Conservation (phyloP, 2,113 vertebrate species). For the Catagonus wagneri region DNA sequence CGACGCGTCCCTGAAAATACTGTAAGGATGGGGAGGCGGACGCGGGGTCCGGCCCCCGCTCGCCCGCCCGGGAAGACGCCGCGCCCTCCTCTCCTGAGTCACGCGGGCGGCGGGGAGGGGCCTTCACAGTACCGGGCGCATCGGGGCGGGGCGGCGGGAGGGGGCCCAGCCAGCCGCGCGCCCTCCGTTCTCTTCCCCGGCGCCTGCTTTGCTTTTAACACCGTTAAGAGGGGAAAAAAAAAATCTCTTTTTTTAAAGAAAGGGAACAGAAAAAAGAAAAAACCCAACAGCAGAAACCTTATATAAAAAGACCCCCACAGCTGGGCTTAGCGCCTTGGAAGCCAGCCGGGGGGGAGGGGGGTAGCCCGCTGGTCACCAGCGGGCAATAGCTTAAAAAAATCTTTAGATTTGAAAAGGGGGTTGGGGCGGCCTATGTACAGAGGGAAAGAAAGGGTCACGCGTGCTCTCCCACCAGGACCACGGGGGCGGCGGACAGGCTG, state of each 20-base stretch:
- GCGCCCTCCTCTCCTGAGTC: constrained; percentile 46
- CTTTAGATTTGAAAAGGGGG: background rate
- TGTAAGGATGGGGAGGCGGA: background rate
- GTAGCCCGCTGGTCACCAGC: constrained; percentile 78
- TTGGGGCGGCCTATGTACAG: constrained; percentile 50
- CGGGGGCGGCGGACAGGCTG: constrained; percentile 91
- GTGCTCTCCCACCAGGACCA: constrained; percentile 94
- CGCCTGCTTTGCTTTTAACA: constrained; percentile 56
- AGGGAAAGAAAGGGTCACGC: background rate
- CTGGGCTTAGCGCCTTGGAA: constrained; percentile 88
- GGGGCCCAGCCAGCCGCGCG: background rate
- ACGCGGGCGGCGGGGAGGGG: background rate
- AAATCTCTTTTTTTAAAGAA: background rate
- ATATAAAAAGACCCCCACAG: constrained; percentile 83
- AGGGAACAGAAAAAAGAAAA: background rate
- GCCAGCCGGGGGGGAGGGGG: constrained; percentile 81
- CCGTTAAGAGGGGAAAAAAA: background rate
- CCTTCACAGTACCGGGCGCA: constrained; percentile 56
- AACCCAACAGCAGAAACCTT: constrained; percentile 67
- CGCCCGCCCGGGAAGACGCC: constrained; percentile 51
- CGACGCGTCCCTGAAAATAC: constrained; percentile 44
- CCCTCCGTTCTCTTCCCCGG: background rate
- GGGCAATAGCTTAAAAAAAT: constrained; percentile 68
- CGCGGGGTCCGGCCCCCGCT: background rate
- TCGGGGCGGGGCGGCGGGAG: background rate